Conservation (phyloP, 1,140 invertebrate genomes). For the Apocrypta bakeri region DNA sequence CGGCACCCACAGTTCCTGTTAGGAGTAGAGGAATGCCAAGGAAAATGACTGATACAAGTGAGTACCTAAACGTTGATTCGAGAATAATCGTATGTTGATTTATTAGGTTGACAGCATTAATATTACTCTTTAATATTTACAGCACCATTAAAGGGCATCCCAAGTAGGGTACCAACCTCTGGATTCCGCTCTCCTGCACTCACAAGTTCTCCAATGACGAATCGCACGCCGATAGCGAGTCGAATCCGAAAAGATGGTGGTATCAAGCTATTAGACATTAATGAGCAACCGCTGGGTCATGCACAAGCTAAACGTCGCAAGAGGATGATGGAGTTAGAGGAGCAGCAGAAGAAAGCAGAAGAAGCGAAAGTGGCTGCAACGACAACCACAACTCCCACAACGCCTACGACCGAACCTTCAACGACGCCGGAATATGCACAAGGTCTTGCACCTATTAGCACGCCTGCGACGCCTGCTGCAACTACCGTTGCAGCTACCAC, state of each 20-base stretch:
- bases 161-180: slow-evolving; percentile 83
- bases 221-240: slow-evolving; percentile 72
- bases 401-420: slow-evolving; percentile 72
- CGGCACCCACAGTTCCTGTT: slow-evolving; percentile 91
- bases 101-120: slow-evolving; percentile 7
- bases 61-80: background rate
- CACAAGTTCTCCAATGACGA: slow-evolving; percentile 74
- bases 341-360: slow-evolving; percentile 81
- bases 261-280: slow-evolving; percentile 94
- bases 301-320: slow-evolving; percentile 78
- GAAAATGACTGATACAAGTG: slow-evolving; percentile 97
- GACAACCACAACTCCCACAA: slow-evolving; percentile 68
- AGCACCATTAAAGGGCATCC: slow-evolving; percentile 94
- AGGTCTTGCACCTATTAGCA: slow-evolving; percentile 77
- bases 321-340: slow-evolving; percentile 84
- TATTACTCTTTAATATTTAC: slow-evolving; percentile 58
- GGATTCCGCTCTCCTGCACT: slow-evolving; percentile 79
- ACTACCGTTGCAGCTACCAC: slow-evolving; percentile 41
- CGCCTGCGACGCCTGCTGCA: slow-evolving; percentile 68
- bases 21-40: slow-evolving; percentile 94
- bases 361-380: slow-evolving; percentile 76
- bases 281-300: slow-evolving; percentile 89
- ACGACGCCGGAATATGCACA: slow-evolving; percentile 85
- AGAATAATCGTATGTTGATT: background rate
- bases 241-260: slow-evolving; percentile 88